Evolutionary conservation across 2,888 invertebrate genomes (phyloP).

Genomic region (Cerastoderma edule): DNA sequence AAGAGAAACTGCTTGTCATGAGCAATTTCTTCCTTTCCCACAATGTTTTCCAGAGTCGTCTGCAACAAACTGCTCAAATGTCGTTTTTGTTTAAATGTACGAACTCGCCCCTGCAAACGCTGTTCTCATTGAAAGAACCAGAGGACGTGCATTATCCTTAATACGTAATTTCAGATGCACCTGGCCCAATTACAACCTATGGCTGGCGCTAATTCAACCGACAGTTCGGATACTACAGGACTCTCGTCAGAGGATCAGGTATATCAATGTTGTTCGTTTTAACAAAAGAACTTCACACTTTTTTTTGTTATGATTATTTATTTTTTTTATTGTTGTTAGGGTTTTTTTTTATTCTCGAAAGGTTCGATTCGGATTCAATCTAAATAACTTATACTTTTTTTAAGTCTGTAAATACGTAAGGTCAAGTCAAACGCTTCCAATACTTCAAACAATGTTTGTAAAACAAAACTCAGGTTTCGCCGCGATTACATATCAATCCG

Average conservation of each 20-base stretch:
- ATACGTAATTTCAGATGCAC: background rate
- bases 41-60: background rate
- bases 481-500: no score
- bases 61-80: background rate
- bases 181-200: background rate
- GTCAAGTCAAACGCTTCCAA: background rate
- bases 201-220: background rate
- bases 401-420: background rate
- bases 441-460: background rate
- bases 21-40: no score
- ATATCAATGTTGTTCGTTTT: background rate
- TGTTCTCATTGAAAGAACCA: background rate
- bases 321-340: background rate
- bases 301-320: background rate
- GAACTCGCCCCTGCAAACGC: background rate
- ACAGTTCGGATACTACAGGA: background rate
- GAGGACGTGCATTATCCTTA: background rate
- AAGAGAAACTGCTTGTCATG: no score
- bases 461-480: no score
- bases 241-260: constrained; percentile 8
- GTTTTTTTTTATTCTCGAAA: background rate
- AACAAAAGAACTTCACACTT: background rate
- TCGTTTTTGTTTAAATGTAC: background rate
- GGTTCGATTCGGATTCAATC: background rate
- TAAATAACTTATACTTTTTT: background rate